Percentiles rank a stretch among this genome's conserved stretches.
phyloP scores from a whole-genome alignment of 2,113 vertebrate species.

The Ondatra zibethicus region DNA sequence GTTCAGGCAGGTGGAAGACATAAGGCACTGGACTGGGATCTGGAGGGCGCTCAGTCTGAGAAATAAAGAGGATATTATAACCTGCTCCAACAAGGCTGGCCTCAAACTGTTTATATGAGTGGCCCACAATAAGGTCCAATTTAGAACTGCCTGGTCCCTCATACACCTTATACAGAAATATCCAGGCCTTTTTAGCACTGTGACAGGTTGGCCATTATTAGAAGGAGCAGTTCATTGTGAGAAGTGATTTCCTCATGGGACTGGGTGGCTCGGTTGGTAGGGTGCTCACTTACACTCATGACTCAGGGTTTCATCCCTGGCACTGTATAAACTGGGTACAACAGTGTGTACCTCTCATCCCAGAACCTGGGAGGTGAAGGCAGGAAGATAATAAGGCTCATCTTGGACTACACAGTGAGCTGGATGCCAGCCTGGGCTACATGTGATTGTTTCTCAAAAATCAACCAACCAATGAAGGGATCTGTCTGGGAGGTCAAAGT shows the following conservation, averaged over 20 bases:
- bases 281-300: not conserved
- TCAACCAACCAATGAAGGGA: not conserved
- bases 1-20: not conserved
- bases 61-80: fast-evolving
- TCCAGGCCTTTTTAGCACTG: not conserved
- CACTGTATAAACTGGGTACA: not conserved
- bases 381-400: not conserved
- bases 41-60: not conserved
- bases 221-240: not conserved
- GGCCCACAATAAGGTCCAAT: not conserved
- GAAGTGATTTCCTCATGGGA: not conserved
- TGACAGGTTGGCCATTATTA: fast-evolving
- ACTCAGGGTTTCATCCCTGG: not conserved
- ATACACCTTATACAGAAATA: not conserved
- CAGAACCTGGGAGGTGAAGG: not conserved
- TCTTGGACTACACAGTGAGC: too few relatives aligned
- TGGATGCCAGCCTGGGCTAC: not conserved
- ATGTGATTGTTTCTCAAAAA: not conserved
- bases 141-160: too few relatives aligned
- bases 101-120: not conserved
- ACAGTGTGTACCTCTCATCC: not conserved
- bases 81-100: not conserved
- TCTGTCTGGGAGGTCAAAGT: not conserved
- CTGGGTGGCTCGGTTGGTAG: not conserved
- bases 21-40: not conserved